phyloP scores from a whole-genome alignment of 2,797 vertebrate genomes.

The Adelosebastes latens region DNA sequence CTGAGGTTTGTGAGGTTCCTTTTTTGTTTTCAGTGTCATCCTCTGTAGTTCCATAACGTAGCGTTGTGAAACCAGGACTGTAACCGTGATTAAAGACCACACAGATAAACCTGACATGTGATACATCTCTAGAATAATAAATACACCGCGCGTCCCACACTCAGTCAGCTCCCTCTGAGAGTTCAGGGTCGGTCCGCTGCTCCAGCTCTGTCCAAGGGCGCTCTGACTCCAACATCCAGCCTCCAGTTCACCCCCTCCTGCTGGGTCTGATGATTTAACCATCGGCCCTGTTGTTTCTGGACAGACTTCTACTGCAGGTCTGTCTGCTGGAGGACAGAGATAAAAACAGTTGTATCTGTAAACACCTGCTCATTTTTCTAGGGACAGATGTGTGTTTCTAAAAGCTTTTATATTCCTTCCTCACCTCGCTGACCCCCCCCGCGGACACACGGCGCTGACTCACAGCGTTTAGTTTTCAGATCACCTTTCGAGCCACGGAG shows the following conservation, averaged over 20 bases:
- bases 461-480: neutral
- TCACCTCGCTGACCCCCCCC: neutral
- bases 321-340: neutral
- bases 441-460: slow-evolving; percentile 1
- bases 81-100: slow-evolving; percentile 27
- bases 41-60: neutral
- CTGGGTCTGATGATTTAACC: slow-evolving; percentile 11
- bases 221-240: neutral
- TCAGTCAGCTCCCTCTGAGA: slow-evolving; percentile 16
- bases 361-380: neutral
- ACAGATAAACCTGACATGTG: slow-evolving; percentile 8
- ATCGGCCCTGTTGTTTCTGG: neutral
- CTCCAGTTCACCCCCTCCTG: slow-evolving; percentile 3
- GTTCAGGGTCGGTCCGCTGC: neutral
- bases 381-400: neutral
- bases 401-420: neutral
- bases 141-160: neutral
- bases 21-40: neutral
- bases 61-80: neutral
- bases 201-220: slow-evolving; percentile 15
- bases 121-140: slow-evolving; percentile 14
- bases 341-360: neutral
- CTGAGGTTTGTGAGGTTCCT: neutral
- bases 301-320: neutral
- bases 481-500: neutral